Conservation (phyloP, 2,888 invertebrate genomes). For the Eulithis testata region DNA sequence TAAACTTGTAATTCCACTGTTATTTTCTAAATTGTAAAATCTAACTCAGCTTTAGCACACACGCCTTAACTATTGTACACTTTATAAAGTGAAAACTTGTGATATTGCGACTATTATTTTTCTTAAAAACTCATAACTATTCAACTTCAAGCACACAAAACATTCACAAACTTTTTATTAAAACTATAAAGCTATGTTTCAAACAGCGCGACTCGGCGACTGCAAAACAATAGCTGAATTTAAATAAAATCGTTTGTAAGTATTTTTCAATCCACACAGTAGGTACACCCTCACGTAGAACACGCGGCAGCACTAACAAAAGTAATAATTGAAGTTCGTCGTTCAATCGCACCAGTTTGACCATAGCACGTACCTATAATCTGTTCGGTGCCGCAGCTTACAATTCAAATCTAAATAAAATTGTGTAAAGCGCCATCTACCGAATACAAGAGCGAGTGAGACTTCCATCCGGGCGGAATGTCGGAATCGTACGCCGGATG, state of each 20-base stretch:
- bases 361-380: too few relatives aligned
- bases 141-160: constrained; percentile 9
- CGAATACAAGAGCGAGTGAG: constrained; percentile 27
- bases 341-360: neutral
- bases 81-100: too few relatives aligned
- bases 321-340: neutral
- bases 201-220: neutral
- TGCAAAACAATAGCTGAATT: neutral
- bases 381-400: too few relatives aligned
- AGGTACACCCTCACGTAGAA: neutral
- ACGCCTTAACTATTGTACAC: too few relatives aligned
- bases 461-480: constrained; percentile 55
- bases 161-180: constrained; percentile 13
- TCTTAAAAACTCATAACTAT: constrained; percentile 2
- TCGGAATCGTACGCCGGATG: constrained; percentile 58
- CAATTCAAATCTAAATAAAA: neutral
- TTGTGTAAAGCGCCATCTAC: constrained; percentile 44
- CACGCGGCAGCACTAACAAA: neutral
- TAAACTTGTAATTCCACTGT: too few relatives aligned
- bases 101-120: constrained; percentile 7
- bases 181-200: constrained; percentile 4
- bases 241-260: neutral
- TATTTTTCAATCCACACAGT: too few relatives aligned
- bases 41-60: too few relatives aligned
- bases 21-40: too few relatives aligned